A percentile compares a stretch with the other conserved stretches of the same genome.
Evolutionary conservation across 1,140 invertebrate species (phyloP).

Genomic region (Hormaphis cornu): DNA sequence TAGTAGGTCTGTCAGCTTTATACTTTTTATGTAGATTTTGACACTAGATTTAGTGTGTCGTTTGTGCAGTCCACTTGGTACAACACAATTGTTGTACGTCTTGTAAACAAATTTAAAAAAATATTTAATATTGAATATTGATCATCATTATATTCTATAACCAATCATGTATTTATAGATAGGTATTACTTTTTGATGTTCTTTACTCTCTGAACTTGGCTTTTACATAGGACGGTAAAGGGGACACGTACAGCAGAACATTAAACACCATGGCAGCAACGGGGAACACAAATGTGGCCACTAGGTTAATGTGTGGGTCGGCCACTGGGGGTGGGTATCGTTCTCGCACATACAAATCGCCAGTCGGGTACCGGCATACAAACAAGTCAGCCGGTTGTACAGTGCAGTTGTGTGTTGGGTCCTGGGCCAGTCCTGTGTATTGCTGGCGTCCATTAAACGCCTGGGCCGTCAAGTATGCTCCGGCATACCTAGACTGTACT

Average conservation of each 20-base stretch:
- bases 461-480: slow-evolving; percentile 58
- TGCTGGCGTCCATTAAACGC: slow-evolving; percentile 46
- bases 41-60: too few relatives aligned
- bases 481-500: slow-evolving; percentile 65
- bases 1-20: too few relatives aligned
- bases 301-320: slow-evolving; percentile 63
- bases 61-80: too few relatives aligned
- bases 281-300: slow-evolving; percentile 74
- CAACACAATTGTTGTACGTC: too few relatives aligned
- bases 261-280: slow-evolving; percentile 71
- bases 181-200: too few relatives aligned
- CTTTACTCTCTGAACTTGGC: slow-evolving; percentile 80
- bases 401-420: slow-evolving; percentile 7
- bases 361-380: slow-evolving; percentile 60
- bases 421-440: slow-evolving; percentile 2
- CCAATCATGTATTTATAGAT: too few relatives aligned
- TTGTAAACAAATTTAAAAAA: too few relatives aligned
- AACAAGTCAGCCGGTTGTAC: not conserved
- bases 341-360: slow-evolving; percentile 61
- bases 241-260: slow-evolving; percentile 73
- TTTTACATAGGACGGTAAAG: slow-evolving; percentile 74
- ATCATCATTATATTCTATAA: too few relatives aligned
- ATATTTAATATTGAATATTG: too few relatives aligned
- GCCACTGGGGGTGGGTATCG: slow-evolving; percentile 57
- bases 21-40: too few relatives aligned